phyloP scores from a whole-genome alignment of 2,113 vertebrate species.

The Heptranchias perlo region DNA sequence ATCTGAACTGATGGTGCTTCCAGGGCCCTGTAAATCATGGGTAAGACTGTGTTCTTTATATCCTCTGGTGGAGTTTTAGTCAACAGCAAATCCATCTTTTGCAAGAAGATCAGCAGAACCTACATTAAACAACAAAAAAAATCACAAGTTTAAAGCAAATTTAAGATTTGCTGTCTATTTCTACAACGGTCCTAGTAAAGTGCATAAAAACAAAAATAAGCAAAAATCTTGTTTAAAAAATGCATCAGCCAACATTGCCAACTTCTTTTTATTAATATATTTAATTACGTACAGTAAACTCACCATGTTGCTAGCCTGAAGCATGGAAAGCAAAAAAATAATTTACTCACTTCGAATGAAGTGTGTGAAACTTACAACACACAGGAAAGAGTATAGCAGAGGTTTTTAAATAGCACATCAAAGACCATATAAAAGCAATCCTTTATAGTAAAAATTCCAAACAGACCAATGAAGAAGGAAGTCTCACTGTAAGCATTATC shows the following conservation, averaged over 20 bases:
- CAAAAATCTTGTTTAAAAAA: conserved; percentile 16
- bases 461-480: background rate
- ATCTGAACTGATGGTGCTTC: conserved; percentile 97
- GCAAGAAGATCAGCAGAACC: conserved; percentile 95
- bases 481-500: background rate
- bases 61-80: conserved; percentile 94
- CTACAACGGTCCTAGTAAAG: background rate
- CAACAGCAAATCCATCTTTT: conserved; percentile 97
- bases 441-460: background rate
- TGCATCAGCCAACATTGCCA: conserved; percentile 15
- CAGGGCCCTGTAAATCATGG: conserved; percentile 93
- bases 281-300: conserved; percentile 56
- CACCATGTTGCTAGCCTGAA: conserved; percentile 99
- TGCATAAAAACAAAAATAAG: background rate
- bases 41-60: conserved; percentile 88
- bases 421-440: background rate
- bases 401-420: background rate
- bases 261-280: background rate
- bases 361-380: background rate
- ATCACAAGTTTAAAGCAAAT: conserved; percentile 40
- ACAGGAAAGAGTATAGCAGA: background rate
- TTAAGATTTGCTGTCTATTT: background rate
- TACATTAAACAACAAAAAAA: conserved; percentile 48
- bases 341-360: background rate
- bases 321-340: conserved; percentile 75